A percentile compares a stretch with the other conserved stretches of the same genome.
These are phyloP conservation scores for Betta splendens DNA, from an alignment of 2,797 vertebrate genomes.

Conservation along the genomic window DNA sequence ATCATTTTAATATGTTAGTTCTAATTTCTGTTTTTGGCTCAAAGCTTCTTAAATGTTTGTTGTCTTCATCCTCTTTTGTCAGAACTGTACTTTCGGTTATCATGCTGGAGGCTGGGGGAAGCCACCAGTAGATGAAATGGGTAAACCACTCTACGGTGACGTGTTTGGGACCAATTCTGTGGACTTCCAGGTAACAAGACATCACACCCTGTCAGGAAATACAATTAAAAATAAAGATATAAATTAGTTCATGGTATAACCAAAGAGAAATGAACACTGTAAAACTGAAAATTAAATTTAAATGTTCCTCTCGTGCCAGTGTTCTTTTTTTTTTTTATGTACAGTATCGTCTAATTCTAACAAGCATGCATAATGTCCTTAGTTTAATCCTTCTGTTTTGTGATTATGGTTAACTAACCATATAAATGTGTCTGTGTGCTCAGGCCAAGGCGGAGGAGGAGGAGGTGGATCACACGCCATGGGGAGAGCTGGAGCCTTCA, in stretches of 20 bases:
- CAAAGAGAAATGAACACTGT: too few relatives aligned
- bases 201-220: neutral
- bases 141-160: slow-evolving; percentile 93
- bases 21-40: neutral
- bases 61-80: neutral
- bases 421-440: neutral
- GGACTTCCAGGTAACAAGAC: slow-evolving; percentile 87
- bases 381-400: neutral
- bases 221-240: too few relatives aligned
- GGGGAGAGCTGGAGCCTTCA: slow-evolving; percentile 93
- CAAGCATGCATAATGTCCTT: too few relatives aligned
- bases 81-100: slow-evolving; percentile 95
- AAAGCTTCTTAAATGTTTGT: too few relatives aligned
- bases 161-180: slow-evolving; percentile 92
- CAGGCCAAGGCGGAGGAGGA: slow-evolving; percentile 93
- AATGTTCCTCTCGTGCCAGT: too few relatives aligned
- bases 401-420: fast-evolving
- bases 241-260: too few relatives aligned
- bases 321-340: too few relatives aligned
- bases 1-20: too few relatives aligned
- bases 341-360: too few relatives aligned
- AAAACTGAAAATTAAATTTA: too few relatives aligned
- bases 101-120: slow-evolving; percentile 95
- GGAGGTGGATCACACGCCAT: slow-evolving; percentile 89
- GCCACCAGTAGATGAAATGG: slow-evolving; percentile 92